Conservation (phyloP, 2,113 vertebrate genomes). For the Scomber scombrus region DNA sequence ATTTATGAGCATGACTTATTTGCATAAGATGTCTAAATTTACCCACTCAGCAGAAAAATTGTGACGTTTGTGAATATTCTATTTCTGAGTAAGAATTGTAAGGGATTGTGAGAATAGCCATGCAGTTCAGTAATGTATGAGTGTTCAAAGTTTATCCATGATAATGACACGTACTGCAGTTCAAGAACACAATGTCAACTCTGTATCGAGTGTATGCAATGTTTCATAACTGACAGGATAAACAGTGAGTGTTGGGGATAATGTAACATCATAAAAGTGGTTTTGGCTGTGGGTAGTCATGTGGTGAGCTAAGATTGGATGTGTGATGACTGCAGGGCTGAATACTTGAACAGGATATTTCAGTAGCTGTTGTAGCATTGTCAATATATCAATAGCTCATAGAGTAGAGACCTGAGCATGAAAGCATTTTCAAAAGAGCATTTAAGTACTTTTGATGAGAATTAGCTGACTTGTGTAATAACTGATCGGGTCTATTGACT, state of each 20-base stretch:
- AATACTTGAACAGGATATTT: constrained; percentile 89
- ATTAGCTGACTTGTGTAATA: constrained; percentile 88
- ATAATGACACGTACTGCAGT: constrained; percentile 58
- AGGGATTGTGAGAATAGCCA: constrained; percentile 3
- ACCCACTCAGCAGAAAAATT: background rate
- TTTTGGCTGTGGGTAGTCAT: constrained; percentile 78
- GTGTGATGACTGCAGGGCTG: constrained; percentile 83
- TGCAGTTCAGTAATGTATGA: constrained; percentile 2
- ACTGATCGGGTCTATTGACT: constrained; percentile 85
- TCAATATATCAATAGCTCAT: constrained; percentile 88
- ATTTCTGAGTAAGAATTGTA: background rate
- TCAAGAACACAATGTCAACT: constrained; percentile 47
- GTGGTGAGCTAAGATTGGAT: constrained; percentile 77
- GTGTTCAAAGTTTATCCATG: constrained; percentile 43
- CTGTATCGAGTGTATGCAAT: constrained; percentile 22
- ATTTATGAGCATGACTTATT: constrained; percentile 20
- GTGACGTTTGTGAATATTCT: background rate
- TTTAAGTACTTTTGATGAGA: constrained; percentile 87
- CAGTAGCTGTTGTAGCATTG: constrained; percentile 83
- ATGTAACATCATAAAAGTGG: constrained; percentile 82
- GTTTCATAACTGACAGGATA: constrained; percentile 60
- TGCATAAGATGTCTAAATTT: background rate
- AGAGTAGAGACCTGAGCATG: constrained; percentile 79
- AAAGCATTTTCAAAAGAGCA: constrained; percentile 86
- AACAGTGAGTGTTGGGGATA: constrained; percentile 72